phyloP scores from a whole-genome alignment of 2,888 invertebrate species.

The Mycogona germanica region DNA sequence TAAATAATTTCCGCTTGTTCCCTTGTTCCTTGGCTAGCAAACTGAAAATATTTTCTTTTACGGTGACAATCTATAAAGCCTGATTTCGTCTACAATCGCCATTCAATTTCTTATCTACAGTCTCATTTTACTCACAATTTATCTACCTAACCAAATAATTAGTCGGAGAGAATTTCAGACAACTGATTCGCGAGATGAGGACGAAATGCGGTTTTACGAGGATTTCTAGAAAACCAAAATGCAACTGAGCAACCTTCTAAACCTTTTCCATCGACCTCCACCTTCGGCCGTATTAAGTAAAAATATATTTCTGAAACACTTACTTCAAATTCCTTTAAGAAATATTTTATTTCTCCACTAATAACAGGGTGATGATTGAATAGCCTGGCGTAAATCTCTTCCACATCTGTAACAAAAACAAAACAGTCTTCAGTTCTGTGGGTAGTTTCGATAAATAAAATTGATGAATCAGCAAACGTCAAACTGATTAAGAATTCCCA shows the following conservation, averaged over 20 bases:
- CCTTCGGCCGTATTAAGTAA: background rate
- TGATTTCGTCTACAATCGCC: too few species aligned
- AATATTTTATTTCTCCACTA: conserved; percentile 71
- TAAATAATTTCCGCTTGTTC: background rate
- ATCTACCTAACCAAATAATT: too few species aligned
- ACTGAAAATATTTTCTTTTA: too few species aligned
- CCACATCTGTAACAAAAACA: conserved; percentile 47
- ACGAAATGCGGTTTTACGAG: too few species aligned
- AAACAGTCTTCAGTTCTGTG: background rate
- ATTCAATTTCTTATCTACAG: background rate
- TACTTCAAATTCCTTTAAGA: conserved; percentile 48
- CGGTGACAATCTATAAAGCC: too few species aligned
- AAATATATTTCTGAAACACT: background rate
- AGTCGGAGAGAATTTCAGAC: too few species aligned
- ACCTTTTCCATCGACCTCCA: too few species aligned
- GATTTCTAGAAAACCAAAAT: background rate
- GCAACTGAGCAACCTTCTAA: background rate
- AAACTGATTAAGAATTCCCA: too few species aligned
- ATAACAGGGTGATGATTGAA: conserved; percentile 79
- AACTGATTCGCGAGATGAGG: background rate
- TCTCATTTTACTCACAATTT: background rate
- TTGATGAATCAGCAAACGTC: too few species aligned
- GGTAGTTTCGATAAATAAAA: conserved; percentile 6
- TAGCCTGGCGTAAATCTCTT: conserved; percentile 68
- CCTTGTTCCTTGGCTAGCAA: too few species aligned